Base-by-base conservation (phyloP, 2,113 vertebrate species). In the Antennarius striatus region DNA sequence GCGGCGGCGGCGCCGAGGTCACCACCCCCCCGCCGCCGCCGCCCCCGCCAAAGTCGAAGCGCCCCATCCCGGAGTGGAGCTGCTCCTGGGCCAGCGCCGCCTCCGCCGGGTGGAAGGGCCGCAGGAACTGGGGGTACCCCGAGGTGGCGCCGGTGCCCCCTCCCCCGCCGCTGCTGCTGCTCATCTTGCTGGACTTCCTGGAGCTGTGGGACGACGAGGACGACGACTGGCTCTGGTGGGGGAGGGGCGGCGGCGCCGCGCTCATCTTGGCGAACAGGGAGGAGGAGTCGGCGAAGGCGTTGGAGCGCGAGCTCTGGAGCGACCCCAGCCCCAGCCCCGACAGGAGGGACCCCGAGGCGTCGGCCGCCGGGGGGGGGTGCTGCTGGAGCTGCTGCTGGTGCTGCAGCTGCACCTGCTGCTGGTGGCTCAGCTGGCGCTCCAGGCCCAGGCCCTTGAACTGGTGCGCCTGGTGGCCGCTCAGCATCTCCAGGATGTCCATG, bases 401-500 rank as follows among this genome's bases (percentile, higher is more conserved):
- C 80, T 93, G 92, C 71, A 93, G 90, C 28, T 93, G 92, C n/a
- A 92, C 91, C 14, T 92, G 92, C 79, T 93, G 92, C 57, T 94
- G 92, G 88, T 92, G 92, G 74, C 91, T 92, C 63, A 93, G 80
- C 10, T 93, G 92, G 5, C 93, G 84, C 13, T 94, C 93, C 22
- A 94, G 56, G 7, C 93, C 93, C 12, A 93, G 91, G 49, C 93
- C 92, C 73, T 94, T 94, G 83, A 94, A 94, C 73, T 93, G 92
- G 80, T 94, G 93, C 61, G 92, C 91, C 74, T 94, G 93, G 87
- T 94, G 93, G 65, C 93, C 92, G 73, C 92, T 94, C 7, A 94
- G 92, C 93, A 94, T 93, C 72, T 94, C 93, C 62, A 94, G 74
- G 85, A 94, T 93, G 92, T 94, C 93, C 92, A 94, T 92, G 45